Conservation (phyloP, 2,888 invertebrate species). For the Gandaritis pyraliata region DNA sequence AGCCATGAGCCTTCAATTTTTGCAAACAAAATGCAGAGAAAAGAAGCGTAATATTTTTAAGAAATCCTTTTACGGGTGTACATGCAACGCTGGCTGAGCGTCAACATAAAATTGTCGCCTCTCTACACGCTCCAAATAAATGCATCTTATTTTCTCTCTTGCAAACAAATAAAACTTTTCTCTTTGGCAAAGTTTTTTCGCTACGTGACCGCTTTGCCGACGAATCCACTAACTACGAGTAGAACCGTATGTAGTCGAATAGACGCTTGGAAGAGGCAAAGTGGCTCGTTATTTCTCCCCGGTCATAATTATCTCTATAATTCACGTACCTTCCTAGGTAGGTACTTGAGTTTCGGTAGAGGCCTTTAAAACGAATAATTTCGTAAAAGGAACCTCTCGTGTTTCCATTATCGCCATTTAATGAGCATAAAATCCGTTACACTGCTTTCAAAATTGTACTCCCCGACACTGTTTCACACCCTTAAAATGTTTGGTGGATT, state of each 20-base stretch:
- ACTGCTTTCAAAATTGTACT: conserved; percentile 53
- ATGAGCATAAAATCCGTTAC: conserved; percentile 65
- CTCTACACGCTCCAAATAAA: conserved; percentile 51
- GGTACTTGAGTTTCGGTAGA: conserved; percentile 31
- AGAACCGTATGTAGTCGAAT: conserved; percentile 2
- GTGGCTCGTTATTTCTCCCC: conserved; percentile 33
- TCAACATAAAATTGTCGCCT: conserved; percentile 47
- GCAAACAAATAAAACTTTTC: conserved; percentile 48
- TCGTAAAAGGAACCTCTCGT: conserved; percentile 47
- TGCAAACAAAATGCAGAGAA: neutral
- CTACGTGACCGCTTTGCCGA: conserved; percentile 6
- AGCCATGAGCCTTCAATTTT: neutral
- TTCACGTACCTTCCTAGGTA: conserved; percentile 32
- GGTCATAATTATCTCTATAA: conserved; percentile 41
- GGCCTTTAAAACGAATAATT: conserved; percentile 47
- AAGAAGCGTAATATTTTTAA: neutral
- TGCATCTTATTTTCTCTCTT: conserved; percentile 55
- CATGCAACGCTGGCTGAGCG: conserved; percentile 27
- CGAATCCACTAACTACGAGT: conserved; percentile 1
- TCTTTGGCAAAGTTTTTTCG: conserved; percentile 38
- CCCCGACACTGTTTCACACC: conserved; percentile 41
- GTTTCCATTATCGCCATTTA: conserved; percentile 57
- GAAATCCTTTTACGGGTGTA: conserved; percentile 1
- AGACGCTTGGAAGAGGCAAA: conserved; percentile 26
- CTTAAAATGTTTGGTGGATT: conserved; percentile 18